Evolutionary conservation across 2,888 invertebrate species (phyloP).

Genomic region (Myathropa florea): DNA sequence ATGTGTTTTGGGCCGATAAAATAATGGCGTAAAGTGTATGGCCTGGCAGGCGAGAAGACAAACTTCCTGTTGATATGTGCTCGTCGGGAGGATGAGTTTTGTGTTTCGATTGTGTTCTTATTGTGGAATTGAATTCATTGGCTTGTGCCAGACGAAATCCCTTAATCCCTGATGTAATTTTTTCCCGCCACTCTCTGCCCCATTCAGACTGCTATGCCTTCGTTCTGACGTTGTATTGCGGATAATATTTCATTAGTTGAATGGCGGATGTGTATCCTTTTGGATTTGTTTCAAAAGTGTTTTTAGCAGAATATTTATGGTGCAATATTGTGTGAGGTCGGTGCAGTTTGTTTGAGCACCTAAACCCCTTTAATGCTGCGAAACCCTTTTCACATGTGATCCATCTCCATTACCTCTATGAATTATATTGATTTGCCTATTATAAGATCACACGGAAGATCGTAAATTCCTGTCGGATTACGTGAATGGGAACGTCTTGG

Average conservation of each 20-base stretch:
- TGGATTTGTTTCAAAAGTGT: slow-evolving; percentile 61
- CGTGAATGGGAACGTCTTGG: not conserved
- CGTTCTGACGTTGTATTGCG: slow-evolving; percentile 51
- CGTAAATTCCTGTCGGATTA: not conserved
- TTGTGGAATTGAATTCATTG: slow-evolving; percentile 70
- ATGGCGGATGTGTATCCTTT: slow-evolving; percentile 48
- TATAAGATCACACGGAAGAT: not conserved
- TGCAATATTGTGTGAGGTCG: slow-evolving; percentile 9
- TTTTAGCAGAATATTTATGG: slow-evolving; percentile 48
- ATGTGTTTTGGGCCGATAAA: slow-evolving; percentile 67
- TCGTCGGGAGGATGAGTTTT: slow-evolving; percentile 28
- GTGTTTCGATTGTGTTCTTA: slow-evolving; percentile 56
- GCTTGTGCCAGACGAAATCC: slow-evolving; percentile 70
- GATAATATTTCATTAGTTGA: slow-evolving; percentile 70
- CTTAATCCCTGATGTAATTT: slow-evolving; percentile 70
- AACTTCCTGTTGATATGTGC: slow-evolving; percentile 71
- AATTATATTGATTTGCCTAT: not conserved
- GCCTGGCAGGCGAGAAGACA: slow-evolving; percentile 67
- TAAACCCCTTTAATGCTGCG: slow-evolving; percentile 14
- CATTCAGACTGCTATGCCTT: not conserved
- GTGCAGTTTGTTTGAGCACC: not conserved
- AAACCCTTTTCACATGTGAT: not conserved
- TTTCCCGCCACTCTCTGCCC: slow-evolving; percentile 22
- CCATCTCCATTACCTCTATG: not conserved
- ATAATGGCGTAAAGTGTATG: slow-evolving; percentile 67